Evolutionary conservation across 2,797 vertebrate species (phyloP).

Genomic region (Ambastaia sidthimunki): DNA sequence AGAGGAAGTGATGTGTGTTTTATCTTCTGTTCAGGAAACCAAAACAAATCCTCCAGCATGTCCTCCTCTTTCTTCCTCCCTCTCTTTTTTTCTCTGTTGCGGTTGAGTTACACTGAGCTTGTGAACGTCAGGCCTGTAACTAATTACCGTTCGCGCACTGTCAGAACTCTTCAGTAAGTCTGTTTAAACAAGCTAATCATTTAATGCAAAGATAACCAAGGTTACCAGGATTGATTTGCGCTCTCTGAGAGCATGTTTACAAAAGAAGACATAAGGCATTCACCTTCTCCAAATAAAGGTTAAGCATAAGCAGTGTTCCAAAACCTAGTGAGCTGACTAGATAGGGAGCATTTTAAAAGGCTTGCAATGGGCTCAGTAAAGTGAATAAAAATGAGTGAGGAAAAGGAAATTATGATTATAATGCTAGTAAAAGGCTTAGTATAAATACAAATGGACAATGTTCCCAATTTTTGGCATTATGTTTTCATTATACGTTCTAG

Average conservation of each 20-base stretch:
- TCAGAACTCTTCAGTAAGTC: slow-evolving; percentile 49
- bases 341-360: not conserved
- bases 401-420: not conserved
- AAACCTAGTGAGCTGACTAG: slow-evolving; percentile 18
- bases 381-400: not conserved
- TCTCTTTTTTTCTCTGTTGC: slow-evolving; percentile 48
- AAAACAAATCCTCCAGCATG: slow-evolving; percentile 55
- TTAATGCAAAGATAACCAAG: slow-evolving; percentile 48
- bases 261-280: slow-evolving; percentile 26
- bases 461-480: too few species aligned
- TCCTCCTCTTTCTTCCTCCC: slow-evolving; percentile 5
- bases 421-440: not conserved
- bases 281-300: slow-evolving; percentile 3
- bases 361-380: not conserved
- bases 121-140: slow-evolving; percentile 52
- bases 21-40: slow-evolving; percentile 56
- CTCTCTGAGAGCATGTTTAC: slow-evolving; percentile 38
- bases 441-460: too few species aligned
- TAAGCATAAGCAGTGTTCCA: slow-evolving; percentile 4
- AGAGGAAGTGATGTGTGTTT: slow-evolving; percentile 63
- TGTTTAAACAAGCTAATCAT: slow-evolving; percentile 51
- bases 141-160: slow-evolving; percentile 59
- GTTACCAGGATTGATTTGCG: slow-evolving; percentile 34
- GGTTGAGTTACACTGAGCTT: slow-evolving; percentile 51
- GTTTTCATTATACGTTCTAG: too few species aligned